These are phyloP conservation scores for Pheosia gnoma DNA, from an alignment of 2,888 invertebrate species.

Conservation along the genomic window DNA sequence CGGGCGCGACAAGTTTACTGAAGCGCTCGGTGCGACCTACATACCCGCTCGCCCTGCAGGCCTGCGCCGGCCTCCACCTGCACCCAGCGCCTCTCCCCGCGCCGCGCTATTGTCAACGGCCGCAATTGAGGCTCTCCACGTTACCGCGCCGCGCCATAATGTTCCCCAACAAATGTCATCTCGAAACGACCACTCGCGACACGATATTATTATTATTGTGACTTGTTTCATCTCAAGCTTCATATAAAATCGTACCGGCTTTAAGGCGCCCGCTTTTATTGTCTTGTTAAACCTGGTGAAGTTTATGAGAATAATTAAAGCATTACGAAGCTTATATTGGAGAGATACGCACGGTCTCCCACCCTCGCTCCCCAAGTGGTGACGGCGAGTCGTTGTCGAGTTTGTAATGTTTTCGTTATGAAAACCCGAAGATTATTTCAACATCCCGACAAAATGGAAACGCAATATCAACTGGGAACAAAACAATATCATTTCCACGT, in stretches of 20 bases:
- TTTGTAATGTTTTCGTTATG: slow-evolving; percentile 1
- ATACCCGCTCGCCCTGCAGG: slow-evolving; percentile 64
- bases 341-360: slow-evolving; percentile 26
- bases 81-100: slow-evolving; percentile 28
- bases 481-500: slow-evolving; percentile 11
- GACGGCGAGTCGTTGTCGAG: background rate
- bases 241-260: slow-evolving; percentile 57
- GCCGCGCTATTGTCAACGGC: slow-evolving; percentile 62
- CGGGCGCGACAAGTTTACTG: slow-evolving; percentile 78
- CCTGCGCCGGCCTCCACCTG: slow-evolving; percentile 42
- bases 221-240: slow-evolving; percentile 59
- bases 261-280: slow-evolving; percentile 54
- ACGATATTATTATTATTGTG: slow-evolving; percentile 69
- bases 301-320: slow-evolving; percentile 57
- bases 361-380: slow-evolving; percentile 15
- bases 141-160: slow-evolving; percentile 63
- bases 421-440: background rate
- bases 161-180: slow-evolving; percentile 65
- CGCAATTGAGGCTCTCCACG: slow-evolving; percentile 69
- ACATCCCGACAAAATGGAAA: background rate
- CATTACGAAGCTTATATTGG: slow-evolving; percentile 45
- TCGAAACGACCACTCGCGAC: slow-evolving; percentile 59
- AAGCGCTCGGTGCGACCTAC: slow-evolving; percentile 79
- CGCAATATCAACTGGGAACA: slow-evolving; percentile 3
- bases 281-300: slow-evolving; percentile 55